phyloP scores from a whole-genome alignment of 2,888 invertebrate genomes.

The Tricholauxania praeusta region DNA sequence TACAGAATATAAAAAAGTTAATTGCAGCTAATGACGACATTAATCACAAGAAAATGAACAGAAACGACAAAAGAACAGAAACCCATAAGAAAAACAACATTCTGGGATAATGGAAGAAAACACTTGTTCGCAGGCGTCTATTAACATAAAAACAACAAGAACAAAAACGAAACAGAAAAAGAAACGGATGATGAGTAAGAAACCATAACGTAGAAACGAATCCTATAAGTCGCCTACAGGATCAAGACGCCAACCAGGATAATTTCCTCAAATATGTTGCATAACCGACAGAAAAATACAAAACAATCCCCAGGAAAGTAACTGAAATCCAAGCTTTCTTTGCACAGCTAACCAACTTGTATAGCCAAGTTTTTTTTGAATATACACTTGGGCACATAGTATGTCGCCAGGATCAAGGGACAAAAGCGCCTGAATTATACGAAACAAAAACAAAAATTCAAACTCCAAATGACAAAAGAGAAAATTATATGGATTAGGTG shows the following conservation, averaged over 20 bases:
- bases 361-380: background rate
- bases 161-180: slow-evolving; percentile 49
- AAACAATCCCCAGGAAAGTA: background rate
- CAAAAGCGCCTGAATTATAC: slow-evolving; percentile 22
- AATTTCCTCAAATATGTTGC: background rate
- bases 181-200: slow-evolving; percentile 48
- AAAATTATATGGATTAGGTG: slow-evolving; percentile 22
- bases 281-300: slow-evolving; percentile 8
- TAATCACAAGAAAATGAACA: slow-evolving; percentile 65
- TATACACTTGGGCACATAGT: background rate
- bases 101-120: slow-evolving; percentile 38
- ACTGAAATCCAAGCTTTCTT: background rate
- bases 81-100: slow-evolving; percentile 26
- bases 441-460: slow-evolving; percentile 5
- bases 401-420: slow-evolving; percentile 29
- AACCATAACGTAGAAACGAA: background rate
- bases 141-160: slow-evolving; percentile 41
- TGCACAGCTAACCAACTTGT: background rate
- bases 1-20: slow-evolving; percentile 55
- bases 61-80: slow-evolving; percentile 50
- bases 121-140: slow-evolving; percentile 39
- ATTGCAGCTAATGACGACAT: slow-evolving; percentile 66
- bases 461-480: slow-evolving; percentile 16
- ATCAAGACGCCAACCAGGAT: slow-evolving; percentile 6
- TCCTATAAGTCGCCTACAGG: slow-evolving; percentile 2